A percentile compares a stretch with the other conserved stretches of the same genome.
phyloP scores from a whole-genome alignment of 1,140 invertebrate species.

The Drosophila punjabiensis region DNA sequence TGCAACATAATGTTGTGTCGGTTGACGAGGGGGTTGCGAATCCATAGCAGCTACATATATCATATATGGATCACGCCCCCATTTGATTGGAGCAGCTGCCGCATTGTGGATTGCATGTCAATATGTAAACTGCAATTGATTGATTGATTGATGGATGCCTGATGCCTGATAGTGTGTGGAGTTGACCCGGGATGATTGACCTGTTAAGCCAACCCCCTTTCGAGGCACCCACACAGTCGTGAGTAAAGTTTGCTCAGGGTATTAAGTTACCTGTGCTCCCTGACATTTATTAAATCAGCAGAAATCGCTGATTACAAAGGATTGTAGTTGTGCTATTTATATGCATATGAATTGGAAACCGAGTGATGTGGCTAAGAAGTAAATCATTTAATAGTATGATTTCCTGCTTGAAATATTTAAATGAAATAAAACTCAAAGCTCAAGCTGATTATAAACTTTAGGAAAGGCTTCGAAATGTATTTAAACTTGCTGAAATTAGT shows the following conservation, averaged over 20 bases:
- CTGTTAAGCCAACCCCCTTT: constrained; percentile 3
- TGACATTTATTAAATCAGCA: constrained; percentile 23
- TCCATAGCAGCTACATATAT: background rate
- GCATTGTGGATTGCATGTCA: constrained; percentile 50
- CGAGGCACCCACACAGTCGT: background rate
- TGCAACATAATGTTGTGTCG: constrained; percentile 39
- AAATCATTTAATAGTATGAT: background rate
- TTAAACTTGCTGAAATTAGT: background rate
- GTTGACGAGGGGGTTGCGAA: background rate
- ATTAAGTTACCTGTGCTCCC: constrained; percentile 10
- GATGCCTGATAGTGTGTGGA: constrained; percentile 1
- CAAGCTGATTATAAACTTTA: background rate
- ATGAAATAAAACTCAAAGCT: background rate
- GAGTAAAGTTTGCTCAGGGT: constrained; percentile 7
- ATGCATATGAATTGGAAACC: background rate
- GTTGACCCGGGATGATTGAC: constrained; percentile 35
- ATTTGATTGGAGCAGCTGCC: constrained; percentile 33
- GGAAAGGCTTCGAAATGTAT: background rate
- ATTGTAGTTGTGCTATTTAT: background rate
- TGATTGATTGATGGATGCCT: constrained; percentile 51
- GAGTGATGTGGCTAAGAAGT: background rate
- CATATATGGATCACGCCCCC: constrained; percentile 22
- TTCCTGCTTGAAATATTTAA: background rate
- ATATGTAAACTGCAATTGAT: constrained; percentile 47
- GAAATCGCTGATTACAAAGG: background rate